Evolutionary conservation across 1,140 invertebrate genomes (phyloP), one percentile per base, ranked within the genome.

Genomic region (Bombus picipes): DNA sequence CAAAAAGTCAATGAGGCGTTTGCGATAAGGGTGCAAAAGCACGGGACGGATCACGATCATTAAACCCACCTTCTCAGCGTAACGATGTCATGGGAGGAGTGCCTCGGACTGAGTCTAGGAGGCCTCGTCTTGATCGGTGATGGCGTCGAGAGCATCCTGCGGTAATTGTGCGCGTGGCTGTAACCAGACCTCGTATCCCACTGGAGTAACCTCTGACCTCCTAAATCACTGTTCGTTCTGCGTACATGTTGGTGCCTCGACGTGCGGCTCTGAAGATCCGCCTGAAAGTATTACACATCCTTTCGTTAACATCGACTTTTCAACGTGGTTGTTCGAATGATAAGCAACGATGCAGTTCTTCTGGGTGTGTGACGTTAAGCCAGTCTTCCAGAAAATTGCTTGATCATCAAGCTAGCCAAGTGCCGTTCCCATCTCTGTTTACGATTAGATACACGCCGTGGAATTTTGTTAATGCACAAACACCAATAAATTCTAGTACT

Each of bases 101-200:
- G 95, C 81, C 95, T 93, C 43, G 95, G 95, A 91, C 95, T 96
- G 39, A 95, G 87, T 78, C 95, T 93, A 62, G 96, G 96, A 25
- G 96, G 95, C 81, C 96, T 94, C 18, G 95, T 94, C 88, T 96
- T 96, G 74, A 97, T 96, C 28, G 96, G 96, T 53, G 96, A 96
- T 8, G 96, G 96, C 22, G 96, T 96, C 32, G 96, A 96, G 93
- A 97, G 95, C 95, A 96, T 95, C 90, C 96, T 93, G 80, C 94
- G 93, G 78, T 94, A 94, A 90, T 93, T 93, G 68, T 92, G 85
- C 85, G 86, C 76, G 87, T 92, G 90, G 87, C 91, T 88, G 90
- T 96, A 96, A 53, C 95, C 94, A 34, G 94, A 94, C 39, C 96
- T 94, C 73, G 95, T 94, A 78, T 96, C 96, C 96, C 96, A 96